Evolutionary conservation across 2,113 vertebrate species (phyloP).

Genomic region (Ifrita kowaldi): DNA sequence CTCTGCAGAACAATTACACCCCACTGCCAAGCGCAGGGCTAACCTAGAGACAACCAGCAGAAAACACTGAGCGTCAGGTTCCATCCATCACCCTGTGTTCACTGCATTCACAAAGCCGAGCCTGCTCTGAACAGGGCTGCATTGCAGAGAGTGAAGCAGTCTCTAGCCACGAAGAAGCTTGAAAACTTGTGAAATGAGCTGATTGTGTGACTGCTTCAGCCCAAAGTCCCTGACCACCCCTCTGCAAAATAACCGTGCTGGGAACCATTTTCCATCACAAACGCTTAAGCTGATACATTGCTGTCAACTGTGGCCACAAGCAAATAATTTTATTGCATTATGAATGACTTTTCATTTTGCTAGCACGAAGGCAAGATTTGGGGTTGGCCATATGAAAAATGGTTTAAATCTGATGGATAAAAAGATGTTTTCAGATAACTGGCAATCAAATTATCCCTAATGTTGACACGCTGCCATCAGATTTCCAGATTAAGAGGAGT

Average conservation of each 20-base stretch:
- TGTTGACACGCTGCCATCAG: background rate
- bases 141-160: background rate
- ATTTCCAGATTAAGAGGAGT: background rate
- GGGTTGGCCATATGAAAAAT: background rate
- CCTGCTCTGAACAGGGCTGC: background rate
- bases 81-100: background rate
- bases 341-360: background rate
- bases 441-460: background rate
- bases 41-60: background rate
- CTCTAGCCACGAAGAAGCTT: background rate
- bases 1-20: background rate
- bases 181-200: background rate
- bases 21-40: background rate
- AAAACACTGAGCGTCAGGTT: background rate
- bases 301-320: background rate
- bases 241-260: background rate
- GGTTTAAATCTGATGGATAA: background rate
- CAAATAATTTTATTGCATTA: background rate
- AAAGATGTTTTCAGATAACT: background rate
- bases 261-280: background rate
- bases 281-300: background rate
- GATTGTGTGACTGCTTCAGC: background rate
- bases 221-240: background rate
- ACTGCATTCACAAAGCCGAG: background rate
- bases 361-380: background rate